A percentile compares a stretch with the other conserved stretches of the same genome.
Evolutionary conservation across 2,113 vertebrate species (phyloP).

Genomic region (Trochalopteron elliotii): DNA sequence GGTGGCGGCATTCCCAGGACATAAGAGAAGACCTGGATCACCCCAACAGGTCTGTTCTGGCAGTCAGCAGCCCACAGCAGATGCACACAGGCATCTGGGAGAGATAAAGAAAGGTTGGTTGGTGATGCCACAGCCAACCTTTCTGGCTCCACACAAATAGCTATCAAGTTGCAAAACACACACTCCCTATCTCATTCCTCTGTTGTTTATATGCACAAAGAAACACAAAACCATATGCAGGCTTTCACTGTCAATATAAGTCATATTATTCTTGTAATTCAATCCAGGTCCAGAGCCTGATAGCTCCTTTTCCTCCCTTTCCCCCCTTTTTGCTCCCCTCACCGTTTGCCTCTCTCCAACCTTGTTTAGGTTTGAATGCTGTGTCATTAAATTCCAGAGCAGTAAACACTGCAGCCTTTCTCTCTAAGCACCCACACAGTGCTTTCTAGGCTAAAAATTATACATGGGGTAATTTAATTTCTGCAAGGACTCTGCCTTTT

Average conservation of each 20-base stretch:
- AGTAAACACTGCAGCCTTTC: not conserved
- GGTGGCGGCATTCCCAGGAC: not conserved
- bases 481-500: not conserved
- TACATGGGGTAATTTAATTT: not conserved
- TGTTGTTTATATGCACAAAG: not conserved
- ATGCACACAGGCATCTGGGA: fast-evolving
- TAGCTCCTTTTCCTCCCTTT: not conserved
- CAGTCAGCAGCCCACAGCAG: not conserved
- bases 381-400: conserved; percentile 42
- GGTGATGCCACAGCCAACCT: not conserved
- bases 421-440: not conserved
- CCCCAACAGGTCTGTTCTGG: not conserved
- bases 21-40: not conserved
- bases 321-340: not conserved
- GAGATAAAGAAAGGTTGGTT: not conserved
- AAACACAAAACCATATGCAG: not conserved
- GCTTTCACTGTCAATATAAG: not conserved
- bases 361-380: conserved; percentile 2
- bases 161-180: not conserved
- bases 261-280: conserved; percentile 37
- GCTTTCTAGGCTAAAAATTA: conserved; percentile 14
- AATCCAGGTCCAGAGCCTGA: not conserved
- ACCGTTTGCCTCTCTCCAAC: not conserved
- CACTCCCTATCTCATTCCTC: not conserved
- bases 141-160: not conserved